Evolutionary conservation across 2,113 vertebrate species (phyloP).

Genomic region (Leptobrachium leishanense): DNA sequence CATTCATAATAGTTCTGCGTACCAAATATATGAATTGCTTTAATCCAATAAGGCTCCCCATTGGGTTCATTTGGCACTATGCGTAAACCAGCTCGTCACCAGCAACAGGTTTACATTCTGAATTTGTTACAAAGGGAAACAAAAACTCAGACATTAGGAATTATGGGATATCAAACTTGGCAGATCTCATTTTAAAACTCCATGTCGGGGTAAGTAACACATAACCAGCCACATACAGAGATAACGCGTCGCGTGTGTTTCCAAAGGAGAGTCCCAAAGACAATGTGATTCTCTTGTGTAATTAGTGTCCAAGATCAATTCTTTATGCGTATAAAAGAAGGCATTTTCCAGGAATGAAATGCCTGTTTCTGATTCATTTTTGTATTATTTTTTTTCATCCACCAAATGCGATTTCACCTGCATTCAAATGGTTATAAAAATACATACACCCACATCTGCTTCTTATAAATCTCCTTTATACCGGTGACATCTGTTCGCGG

Average conservation of each 20-base stretch:
- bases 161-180: background rate
- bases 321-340: too few species aligned
- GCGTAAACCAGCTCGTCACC: constrained; percentile 16
- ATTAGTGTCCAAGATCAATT: too few species aligned
- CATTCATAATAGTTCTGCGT: constrained; percentile 4
- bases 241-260: background rate
- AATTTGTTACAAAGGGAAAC: constrained; percentile 7
- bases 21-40: constrained; percentile 21
- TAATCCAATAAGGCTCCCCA: constrained; percentile 32
- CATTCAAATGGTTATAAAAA: too few species aligned
- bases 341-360: background rate
- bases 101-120: constrained; percentile 36
- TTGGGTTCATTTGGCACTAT: constrained; percentile 39
- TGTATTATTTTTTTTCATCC: too few species aligned
- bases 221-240: background rate
- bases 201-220: background rate
- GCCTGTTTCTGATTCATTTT: background rate
- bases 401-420: too few species aligned
- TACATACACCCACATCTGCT: background rate
- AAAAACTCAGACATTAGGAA: background rate
- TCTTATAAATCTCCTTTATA: background rate
- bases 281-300: too few species aligned
- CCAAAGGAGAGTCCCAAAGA: too few species aligned
- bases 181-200: background rate
- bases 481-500: constrained; percentile 20